Base-by-base conservation (phyloP, 2,888 invertebrate genomes). In the Aphodius granarius region DNA sequence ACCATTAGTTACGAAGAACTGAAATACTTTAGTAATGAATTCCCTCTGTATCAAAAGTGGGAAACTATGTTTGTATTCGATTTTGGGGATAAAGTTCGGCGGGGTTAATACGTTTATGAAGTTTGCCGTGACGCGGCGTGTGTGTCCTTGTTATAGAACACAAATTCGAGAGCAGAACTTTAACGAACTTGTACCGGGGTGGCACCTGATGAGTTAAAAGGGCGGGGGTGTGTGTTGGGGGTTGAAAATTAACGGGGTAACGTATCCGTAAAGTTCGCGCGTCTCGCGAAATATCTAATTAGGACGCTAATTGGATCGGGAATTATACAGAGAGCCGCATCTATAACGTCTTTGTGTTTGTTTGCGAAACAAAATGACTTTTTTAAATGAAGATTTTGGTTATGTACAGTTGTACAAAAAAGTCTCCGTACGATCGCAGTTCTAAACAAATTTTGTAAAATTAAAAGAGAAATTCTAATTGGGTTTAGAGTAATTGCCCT, bases 311-410 rank as follows among this genome's bases (percentile, higher is more conserved):
- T 72, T 75, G 72, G 75, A 75, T 75, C 72, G 72, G 65, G 72
- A 75, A 75, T 75, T 75, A 75, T 75, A 75, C 72, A 66, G 72
- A 72, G 72, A 72, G 20, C 68, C n/a, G n/a, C n/a, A n/a, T n/a
- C n/a, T n/a, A n/a, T n/a, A n/a, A n/a, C n/a, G n/a, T n/a, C n/a
- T n/a, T n/a, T n/a, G n/a, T n/a, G n/a, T n/a, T n/a, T n/a, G n/a
- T n/a, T n/a, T n/a, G n/a, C n/a, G n/a, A n/a, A n/a, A n/a, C n/a
- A n/a, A n/a, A n/a, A n/a, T n/a, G n/a, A n/a, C n/a, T n/a, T n/a
- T n/a, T n/a, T n/a, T n/a, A n/a, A n/a, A n/a, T n/a, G n/a, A n/a
- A n/a, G n/a, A n/a, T n/a, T n/a, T n/a, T n/a, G n/a, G n/a, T n/a
- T n/a, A n/a, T n/a, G n/a, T n/a, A n/a, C n/a, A n/a, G n/a, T n/a